Base-by-base conservation (phyloP, 2,797 vertebrate genomes). In the Gastrophryne carolinensis region DNA sequence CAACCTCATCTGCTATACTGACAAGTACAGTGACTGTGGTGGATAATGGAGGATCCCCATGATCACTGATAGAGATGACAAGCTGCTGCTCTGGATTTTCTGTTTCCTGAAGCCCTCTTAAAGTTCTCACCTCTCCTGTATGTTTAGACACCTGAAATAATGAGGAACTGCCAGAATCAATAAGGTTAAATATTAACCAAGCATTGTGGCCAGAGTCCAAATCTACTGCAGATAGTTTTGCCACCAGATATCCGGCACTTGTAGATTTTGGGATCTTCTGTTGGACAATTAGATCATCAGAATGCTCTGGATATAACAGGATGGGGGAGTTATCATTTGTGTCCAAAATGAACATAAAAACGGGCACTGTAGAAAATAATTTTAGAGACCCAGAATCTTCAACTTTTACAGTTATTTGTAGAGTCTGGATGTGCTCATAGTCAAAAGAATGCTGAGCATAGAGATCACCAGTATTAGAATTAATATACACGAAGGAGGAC, bases 191-290 rank as follows among this genome's bases (percentile, higher is more conserved):
- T 2, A 19, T 10, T 15, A 75, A 37, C 73, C 73, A 75, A 35
- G 73, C 73, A 68, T 75, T 75, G 54, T 75, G 73, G 30, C 73
- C 73, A 30, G 73, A 75, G 30, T 75, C 73, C 26, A 61, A 24
- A 68, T 75, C 73, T 34, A 75, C 44, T 39, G 73, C 73, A 2
- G 73, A 68, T 15, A 75, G 49, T 61, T 75, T 75, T 9, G 63
- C 53, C 10, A 66, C 73, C 41, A 75, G 9, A 75, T 67, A 68
- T 21, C 73, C 73, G 24, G 44, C 63, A 67, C 53, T 37, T 26
- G 64, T 57, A 67, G 63, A 68, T 26, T 61, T 65, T 15, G 73
- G 73, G 12, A 68, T 68, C 17, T 27, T 68, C 30, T 75, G 63
- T 52, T 61, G 37, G 13, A 37, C 17, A 32, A 75, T 57, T 17